Conservation (phyloP, 2,113 vertebrate genomes). For the Campylomormyrus numenius region DNA sequence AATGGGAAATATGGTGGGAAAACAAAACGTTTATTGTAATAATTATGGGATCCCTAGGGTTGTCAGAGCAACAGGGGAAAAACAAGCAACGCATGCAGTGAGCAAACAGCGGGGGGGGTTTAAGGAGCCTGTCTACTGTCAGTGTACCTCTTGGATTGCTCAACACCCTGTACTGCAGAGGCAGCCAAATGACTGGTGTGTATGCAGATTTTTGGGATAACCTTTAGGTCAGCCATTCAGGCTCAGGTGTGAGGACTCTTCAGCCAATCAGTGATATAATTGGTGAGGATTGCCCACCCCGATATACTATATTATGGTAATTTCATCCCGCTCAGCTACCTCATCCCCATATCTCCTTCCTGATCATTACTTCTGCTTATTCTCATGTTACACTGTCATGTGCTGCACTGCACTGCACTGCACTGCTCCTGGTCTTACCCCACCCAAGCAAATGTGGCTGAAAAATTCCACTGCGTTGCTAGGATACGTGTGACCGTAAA, state of each 20-base stretch:
- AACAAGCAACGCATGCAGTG: background rate
- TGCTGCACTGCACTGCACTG: background rate
- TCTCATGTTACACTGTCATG: background rate
- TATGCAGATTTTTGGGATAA: background rate
- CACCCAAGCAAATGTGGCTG: background rate
- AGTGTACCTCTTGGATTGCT: background rate
- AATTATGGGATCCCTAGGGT: background rate
- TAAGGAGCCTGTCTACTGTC: background rate
- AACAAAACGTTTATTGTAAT: background rate
- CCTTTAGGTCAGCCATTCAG: background rate
- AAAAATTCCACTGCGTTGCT: background rate
- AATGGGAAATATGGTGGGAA: background rate
- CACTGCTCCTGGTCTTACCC: background rate
- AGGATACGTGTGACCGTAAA: background rate
- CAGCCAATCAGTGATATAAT: background rate
- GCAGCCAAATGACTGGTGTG: background rate
- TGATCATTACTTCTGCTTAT: background rate
- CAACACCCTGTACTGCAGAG: background rate
- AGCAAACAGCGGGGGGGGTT: background rate
- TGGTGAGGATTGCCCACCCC: background rate
- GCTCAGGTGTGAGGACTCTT: background rate
- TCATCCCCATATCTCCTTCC: background rate
- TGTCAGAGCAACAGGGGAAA: background rate
- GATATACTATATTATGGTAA: background rate
- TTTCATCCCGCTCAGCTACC: background rate